phyloP scores from a whole-genome alignment of 2,888 invertebrate genomes.

The Tridacna crocea region DNA sequence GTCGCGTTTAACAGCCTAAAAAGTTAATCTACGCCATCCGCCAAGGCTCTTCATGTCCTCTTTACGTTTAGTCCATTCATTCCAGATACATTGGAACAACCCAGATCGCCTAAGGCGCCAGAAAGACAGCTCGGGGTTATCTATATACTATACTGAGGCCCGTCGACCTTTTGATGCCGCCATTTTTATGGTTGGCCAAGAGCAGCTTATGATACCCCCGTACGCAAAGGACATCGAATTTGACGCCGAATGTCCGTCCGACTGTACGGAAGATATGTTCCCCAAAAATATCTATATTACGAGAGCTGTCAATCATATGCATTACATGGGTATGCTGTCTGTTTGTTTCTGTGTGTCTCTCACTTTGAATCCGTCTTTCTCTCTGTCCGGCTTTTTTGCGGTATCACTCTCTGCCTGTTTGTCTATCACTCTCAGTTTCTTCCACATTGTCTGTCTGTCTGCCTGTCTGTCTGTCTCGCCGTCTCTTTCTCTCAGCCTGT shows the following conservation, averaged over 20 bases:
- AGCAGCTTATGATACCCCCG: slow-evolving; percentile 68
- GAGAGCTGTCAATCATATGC: slow-evolving; percentile 77
- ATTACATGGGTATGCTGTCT: slow-evolving; percentile 66
- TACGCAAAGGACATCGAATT: slow-evolving; percentile 41
- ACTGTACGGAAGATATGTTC: slow-evolving; percentile 73
- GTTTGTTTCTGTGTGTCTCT: no score
- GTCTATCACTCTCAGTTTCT: no score
- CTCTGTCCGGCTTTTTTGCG: no score
- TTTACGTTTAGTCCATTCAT: not conserved
- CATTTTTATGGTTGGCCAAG: slow-evolving; percentile 65
- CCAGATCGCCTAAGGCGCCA: slow-evolving; percentile 34
- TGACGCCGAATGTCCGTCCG: slow-evolving; percentile 64
- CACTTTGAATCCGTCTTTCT: no score
- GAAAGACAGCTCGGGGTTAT: slow-evolving; percentile 61
- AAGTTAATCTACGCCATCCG: no score
- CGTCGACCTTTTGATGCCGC: slow-evolving; percentile 59
- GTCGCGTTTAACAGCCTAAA: no score
- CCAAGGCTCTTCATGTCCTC: no score
- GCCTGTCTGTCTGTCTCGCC: no score
- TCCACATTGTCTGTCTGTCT: no score
- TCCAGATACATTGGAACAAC: slow-evolving; percentile 69
- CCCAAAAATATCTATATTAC: slow-evolving; percentile 68
- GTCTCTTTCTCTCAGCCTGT: no score
- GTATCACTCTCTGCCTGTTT: no score
- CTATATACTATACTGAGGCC: slow-evolving; percentile 54